Base-by-base conservation (phyloP, 2,113 vertebrate genomes). In the Corvus cornix region DNA sequence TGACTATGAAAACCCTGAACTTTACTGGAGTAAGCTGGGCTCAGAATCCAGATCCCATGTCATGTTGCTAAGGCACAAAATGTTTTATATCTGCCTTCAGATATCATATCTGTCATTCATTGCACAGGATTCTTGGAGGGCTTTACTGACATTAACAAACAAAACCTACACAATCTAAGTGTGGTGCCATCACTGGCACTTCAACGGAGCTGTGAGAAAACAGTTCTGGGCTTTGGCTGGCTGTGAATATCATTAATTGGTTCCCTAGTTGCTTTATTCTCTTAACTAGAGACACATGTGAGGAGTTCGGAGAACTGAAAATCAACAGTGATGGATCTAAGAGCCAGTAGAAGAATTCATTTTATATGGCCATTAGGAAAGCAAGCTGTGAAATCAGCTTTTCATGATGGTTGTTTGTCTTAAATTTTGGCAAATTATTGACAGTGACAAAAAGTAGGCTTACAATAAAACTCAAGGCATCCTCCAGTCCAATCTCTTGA, bases 81-180 rank as follows among this genome's bases (percentile, higher is more conserved):
- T 66, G 14, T 53, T 84, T 91, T 53, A 24, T 31, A 55, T 43
- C 43, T 81, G n/a, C 48, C 56, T 91, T 84, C 51, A 70, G 52
- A 73, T 44, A 83, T 49, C 17, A 33, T 68, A 76, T 44, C 31
- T 90, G 58, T 90, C 70, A 73, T 79, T 85, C 58, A 58, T 22
- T 51, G 31, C 28, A 35, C 37, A 85, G 16, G 28, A 79, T 75
- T 84, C 53, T 84, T 79, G 31, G 80, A 92, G 43, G 12, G n/a
- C 21, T 86, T 72, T 83, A 62, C 64, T 72, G 87, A 85, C n/a
- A 87, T 82, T 85, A 94, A 84, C 41, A 91, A 96, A 75, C 8
- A 86, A 87, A 94, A 85, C 59, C 60, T 69, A 72, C 64, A 76
- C 35, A 79, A 30, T 91, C 23, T 67, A 55, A 90, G 30, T 46